These are phyloP conservation scores for Myodes glareolus DNA, from an alignment of 2,113 vertebrate species.

Conservation along the genomic window DNA sequence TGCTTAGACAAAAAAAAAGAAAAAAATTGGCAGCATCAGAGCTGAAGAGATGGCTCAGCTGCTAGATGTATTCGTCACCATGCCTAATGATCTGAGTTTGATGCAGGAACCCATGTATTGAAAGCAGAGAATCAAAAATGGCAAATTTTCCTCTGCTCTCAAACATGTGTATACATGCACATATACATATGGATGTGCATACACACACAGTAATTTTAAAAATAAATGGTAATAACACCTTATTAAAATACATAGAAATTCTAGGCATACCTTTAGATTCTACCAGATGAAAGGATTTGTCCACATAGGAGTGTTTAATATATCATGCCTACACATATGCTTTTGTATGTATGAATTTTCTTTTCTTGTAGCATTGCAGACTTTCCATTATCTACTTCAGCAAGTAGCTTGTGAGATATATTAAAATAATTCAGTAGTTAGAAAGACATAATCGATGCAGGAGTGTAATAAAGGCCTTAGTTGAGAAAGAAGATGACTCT, in stretches of 20 bases:
- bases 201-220: background rate
- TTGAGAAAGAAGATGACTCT: slow-evolving; percentile 14
- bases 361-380: background rate
- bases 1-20: slow-evolving; percentile 1
- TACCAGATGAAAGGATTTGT: background rate
- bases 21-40: background rate
- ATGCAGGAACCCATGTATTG: background rate
- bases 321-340: background rate
- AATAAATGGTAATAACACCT: background rate
- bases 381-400: background rate
- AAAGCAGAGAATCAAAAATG: background rate
- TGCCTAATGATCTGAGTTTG: background rate
- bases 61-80: too few relatives aligned
- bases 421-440: slow-evolving; percentile 45
- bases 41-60: too few relatives aligned
- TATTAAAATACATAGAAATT: background rate
- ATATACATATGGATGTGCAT: background rate
- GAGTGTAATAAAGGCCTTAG: background rate
- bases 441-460: background rate
- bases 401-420: background rate
- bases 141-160: background rate
- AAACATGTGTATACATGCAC: too few relatives aligned
- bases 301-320: background rate
- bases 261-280: background rate
- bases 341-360: background rate